Conservation (phyloP, 2,797 vertebrate species). For the Discoglossus pictus region DNA sequence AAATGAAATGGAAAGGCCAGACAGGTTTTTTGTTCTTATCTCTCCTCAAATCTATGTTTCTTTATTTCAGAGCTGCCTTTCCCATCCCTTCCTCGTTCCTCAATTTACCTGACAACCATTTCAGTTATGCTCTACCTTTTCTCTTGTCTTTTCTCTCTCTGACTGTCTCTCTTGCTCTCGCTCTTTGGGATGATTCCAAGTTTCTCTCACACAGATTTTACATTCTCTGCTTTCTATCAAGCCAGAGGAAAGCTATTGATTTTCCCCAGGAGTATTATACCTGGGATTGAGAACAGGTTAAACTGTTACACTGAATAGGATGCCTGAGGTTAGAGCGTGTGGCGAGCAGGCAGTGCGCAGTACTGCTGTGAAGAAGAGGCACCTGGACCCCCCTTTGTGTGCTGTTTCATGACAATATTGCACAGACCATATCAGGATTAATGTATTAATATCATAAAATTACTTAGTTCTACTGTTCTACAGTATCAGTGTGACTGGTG, state of each 20-base stretch:
- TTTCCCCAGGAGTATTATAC: constrained; percentile 38
- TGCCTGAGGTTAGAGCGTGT: constrained; percentile 24
- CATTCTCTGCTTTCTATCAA: constrained; percentile 30
- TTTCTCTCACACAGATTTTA: constrained; percentile 17
- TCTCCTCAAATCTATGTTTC: no score
- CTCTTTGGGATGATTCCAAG: constrained; percentile 35
- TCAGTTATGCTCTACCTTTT: no score
- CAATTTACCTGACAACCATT: background rate
- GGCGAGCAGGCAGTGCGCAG: no score
- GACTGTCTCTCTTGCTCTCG: constrained; percentile 1
- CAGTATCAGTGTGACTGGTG: no score
- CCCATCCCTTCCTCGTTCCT: background rate
- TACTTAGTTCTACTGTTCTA: no score
- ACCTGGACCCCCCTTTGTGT: constrained; percentile 6
- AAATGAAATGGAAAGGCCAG: no score
- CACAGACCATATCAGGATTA: no score
- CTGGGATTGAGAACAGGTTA: constrained; percentile 43
- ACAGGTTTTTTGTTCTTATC: no score
- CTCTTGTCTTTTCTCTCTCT: background rate
- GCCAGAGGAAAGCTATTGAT: constrained; percentile 42
- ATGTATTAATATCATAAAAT: no score
- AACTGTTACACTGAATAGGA: constrained; percentile 32
- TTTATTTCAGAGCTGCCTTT: no score
- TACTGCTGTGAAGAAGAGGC: background rate
- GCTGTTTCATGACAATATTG: background rate